Evolutionary conservation across 2,113 vertebrate species (phyloP), one percentile per base, ranked within the genome.

Genomic region (Fregata magnificens): DNA sequence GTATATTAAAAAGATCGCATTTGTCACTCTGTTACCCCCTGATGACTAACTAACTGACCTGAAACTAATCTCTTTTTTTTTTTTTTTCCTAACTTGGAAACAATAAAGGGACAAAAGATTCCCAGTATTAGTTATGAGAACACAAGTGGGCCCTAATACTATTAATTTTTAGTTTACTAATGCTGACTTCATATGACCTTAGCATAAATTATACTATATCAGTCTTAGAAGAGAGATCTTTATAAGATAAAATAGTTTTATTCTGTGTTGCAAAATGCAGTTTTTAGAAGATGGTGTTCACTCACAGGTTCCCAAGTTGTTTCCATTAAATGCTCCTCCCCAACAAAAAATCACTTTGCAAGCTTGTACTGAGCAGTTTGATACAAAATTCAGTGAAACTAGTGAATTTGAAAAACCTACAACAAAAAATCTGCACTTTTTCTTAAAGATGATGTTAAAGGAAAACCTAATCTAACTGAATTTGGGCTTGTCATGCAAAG

Each of bases 381-480:
- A 69, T 50, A 22, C 47, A 47, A 88, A 96, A 84, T 89, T 79
- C 85, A 82, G 69, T 74, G 7, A 82, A 61, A 65, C 24, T 34
- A 38, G 56, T 52, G 63, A 74, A 49, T 42, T 59, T 45, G 59
- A 59, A 59, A 85, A 89, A 31, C 73, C 66, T 62, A 13, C 62
- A 78, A 85, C 45, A 53, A 88, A 86, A 91, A 53, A 38, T 56
- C 44, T 78, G 8, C 7, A 76, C 53, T 44, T 65, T 86, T 67
- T 91, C 81, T 86, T 95, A 88, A 85, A 82, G 59, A 73, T 32
- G 40, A 12, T 82, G 70, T 62, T 63, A 79, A 69, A 56, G 45
- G 71, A 94, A 91, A 93, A 36, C 74, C 49, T 81, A 42, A 58
- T 87, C 93, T 93, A 72, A 86, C 44, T 96, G 95, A 71, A 38